Conservation (phyloP, 2,888 invertebrate species). For the Agonum fuliginosum region DNA sequence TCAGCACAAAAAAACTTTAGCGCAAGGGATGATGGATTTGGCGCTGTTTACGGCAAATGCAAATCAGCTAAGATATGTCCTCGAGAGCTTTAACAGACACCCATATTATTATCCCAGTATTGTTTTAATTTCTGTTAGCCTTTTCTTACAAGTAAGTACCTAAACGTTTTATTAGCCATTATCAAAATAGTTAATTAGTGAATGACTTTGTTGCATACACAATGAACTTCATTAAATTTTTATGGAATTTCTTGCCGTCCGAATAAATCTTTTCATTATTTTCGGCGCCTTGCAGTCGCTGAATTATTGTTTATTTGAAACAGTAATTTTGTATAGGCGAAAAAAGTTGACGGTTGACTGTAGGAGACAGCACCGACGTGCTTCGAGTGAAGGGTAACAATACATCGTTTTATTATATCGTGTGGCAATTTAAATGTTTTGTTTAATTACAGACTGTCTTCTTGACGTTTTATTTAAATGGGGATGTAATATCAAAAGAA, state of each 20-base stretch:
- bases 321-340: no score
- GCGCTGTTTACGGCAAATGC: constrained; percentile 92
- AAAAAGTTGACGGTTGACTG: no score
- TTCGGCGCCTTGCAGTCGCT: constrained; percentile 24
- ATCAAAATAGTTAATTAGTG: background rate
- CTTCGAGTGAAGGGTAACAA: no score
- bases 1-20: constrained; percentile 92
- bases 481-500: no score
- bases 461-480: no score
- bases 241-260: constrained; percentile 14
- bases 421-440: no score
- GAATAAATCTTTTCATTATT: background rate
- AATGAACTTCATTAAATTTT: constrained; percentile 12
- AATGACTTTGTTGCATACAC: background rate
- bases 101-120: constrained; percentile 87
- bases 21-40: constrained; percentile 95
- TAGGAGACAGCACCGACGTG: no score
- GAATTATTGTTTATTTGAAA: constrained; percentile 17
- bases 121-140: constrained; percentile 83
- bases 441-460: no score
- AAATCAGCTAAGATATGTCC: constrained; percentile 89
- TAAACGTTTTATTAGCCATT: background rate
- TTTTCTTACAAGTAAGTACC: constrained; percentile 84
- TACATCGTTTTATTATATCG: no score
- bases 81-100: constrained; percentile 81